These are phyloP conservation scores for Drosophila mayri DNA, from an alignment of 1,140 invertebrate genomes.

Conservation along the genomic window DNA sequence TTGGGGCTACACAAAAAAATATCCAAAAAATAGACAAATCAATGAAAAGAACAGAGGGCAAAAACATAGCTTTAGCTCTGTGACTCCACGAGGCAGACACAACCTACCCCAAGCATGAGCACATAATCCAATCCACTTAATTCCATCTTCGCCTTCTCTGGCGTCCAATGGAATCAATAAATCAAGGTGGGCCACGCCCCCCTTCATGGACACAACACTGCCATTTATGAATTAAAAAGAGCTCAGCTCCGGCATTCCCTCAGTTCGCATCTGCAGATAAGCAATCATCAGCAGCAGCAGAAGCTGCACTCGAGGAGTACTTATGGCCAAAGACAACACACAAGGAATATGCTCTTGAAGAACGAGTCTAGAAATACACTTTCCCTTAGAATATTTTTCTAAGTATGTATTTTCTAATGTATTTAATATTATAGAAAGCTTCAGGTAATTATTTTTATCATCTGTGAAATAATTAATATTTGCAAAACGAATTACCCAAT, in stretches of 20 bases:
- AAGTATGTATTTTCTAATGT: background rate
- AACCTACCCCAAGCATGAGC: constrained; percentile 43
- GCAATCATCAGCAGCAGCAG: constrained; percentile 31
- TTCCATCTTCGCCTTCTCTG: constrained; percentile 4
- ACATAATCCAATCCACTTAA: constrained; percentile 48
- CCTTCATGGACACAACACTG: constrained; percentile 40
- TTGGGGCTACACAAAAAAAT: constrained; percentile 9
- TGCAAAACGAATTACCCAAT: constrained; percentile 22
- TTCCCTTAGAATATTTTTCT: too few relatives aligned
- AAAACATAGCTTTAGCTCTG: background rate
- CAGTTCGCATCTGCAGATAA: constrained; percentile 41
- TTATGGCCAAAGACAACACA: constrained; percentile 8
- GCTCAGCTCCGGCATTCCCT: constrained; percentile 26
- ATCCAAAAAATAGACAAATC: constrained; percentile 13
- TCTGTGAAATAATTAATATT: constrained; percentile 20
- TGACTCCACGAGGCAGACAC: constrained; percentile 5
- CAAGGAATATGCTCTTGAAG: background rate
- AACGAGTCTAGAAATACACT: background rate
- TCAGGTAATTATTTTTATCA: constrained; percentile 17
- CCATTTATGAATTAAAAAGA: constrained; percentile 67
- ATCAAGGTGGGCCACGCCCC: constrained; percentile 63
- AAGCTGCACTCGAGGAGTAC: constrained; percentile 22
- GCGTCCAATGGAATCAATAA: constrained; percentile 51
- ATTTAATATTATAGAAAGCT: background rate
- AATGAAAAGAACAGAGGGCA: background rate